phyloP scores from a whole-genome alignment of 2,113 vertebrate species.

The Madoqua kirkii region DNA sequence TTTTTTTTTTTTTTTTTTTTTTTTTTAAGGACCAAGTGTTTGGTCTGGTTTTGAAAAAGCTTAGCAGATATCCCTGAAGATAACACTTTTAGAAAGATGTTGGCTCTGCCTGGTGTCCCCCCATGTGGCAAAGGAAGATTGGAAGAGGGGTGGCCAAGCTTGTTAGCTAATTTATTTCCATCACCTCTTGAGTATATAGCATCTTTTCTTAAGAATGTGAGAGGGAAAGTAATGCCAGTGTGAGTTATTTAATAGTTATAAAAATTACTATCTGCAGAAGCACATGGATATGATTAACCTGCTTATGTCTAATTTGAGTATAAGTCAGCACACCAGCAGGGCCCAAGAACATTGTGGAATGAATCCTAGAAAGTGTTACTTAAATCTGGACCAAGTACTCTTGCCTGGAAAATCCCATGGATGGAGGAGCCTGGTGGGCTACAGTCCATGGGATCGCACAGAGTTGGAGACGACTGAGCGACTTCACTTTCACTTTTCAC shows the following conservation, averaged over 20 bases:
- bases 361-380: background rate
- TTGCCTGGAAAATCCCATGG: no score
- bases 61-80: background rate
- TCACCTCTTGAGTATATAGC: background rate
- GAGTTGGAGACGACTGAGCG: no score
- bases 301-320: background rate
- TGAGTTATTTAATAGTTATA: background rate
- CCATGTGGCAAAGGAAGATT: background rate
- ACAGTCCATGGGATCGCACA: no score
- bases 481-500: no score
- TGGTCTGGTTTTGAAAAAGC: background rate
- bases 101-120: background rate
- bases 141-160: background rate
- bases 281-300: background rate
- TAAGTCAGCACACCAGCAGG: background rate
- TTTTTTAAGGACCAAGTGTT: background rate
- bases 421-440: no score
- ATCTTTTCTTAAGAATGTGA: background rate
- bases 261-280: background rate
- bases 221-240: background rate
- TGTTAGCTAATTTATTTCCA: background rate
- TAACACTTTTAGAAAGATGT: background rate
- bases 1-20: no score
- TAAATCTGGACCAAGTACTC: background rate
- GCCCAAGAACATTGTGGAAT: background rate